Percentiles rank a stretch among this genome's conserved stretches.
phyloP scores from a whole-genome alignment of 1,140 invertebrate genomes.

The Alviniconcha marisindica region DNA sequence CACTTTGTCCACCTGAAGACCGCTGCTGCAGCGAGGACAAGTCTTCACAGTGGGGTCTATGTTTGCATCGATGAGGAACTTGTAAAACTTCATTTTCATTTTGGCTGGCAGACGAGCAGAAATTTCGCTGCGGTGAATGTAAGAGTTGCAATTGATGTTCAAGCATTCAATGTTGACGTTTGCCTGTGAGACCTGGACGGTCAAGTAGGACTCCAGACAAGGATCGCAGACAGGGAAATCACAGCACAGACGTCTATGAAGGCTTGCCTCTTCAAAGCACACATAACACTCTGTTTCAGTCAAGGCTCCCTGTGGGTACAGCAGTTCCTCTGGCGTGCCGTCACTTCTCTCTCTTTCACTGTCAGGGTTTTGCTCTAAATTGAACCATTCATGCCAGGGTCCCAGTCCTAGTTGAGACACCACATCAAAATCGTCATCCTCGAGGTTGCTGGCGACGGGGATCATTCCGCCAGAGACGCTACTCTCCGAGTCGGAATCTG shows the following conservation, averaged over 20 bases:
- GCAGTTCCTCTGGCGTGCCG: slow-evolving; percentile 9
- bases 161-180: slow-evolving; percentile 73
- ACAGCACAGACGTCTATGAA: slow-evolving; percentile 75
- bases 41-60: slow-evolving; percentile 74
- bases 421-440: slow-evolving; percentile 18
- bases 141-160: slow-evolving; percentile 64
- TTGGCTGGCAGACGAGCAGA: slow-evolving; percentile 59
- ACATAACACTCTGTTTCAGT: slow-evolving; percentile 55
- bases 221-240: slow-evolving; percentile 68
- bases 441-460: background rate
- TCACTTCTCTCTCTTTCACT: background rate
- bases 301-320: slow-evolving; percentile 41
- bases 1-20: slow-evolving; percentile 22
- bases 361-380: too few species aligned
- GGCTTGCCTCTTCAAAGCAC: slow-evolving; percentile 53
- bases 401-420: slow-evolving; percentile 16
- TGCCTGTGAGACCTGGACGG: slow-evolving; percentile 65
- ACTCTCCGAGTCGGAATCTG: slow-evolving; percentile 13
- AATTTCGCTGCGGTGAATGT: slow-evolving; percentile 74
- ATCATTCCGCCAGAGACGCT: background rate
- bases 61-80: slow-evolving; percentile 74
- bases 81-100: slow-evolving; percentile 72
- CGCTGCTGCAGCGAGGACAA: slow-evolving; percentile 74
- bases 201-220: slow-evolving; percentile 71
- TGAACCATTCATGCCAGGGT: background rate